phyloP scores from a whole-genome alignment of 2,888 invertebrate species.

The Thereva unica region DNA sequence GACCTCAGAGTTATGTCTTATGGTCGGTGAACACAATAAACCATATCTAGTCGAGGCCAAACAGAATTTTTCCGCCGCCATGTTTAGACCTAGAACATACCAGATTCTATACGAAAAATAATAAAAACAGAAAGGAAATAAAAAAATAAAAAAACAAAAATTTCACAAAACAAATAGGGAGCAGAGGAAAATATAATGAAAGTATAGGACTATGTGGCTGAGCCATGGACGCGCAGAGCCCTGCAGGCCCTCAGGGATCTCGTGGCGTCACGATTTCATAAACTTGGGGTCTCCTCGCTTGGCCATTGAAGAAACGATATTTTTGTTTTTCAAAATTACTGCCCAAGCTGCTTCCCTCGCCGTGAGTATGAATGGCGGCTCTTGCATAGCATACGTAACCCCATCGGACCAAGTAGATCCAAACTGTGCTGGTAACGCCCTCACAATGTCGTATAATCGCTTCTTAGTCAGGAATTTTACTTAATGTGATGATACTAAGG shows the following conservation, averaged over 20 bases:
- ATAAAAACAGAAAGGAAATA: not conserved
- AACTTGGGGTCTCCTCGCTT: conserved; percentile 19
- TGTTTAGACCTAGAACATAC: conserved; percentile 6
- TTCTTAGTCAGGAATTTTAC: conserved; percentile 24
- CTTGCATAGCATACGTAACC: conserved; percentile 8
- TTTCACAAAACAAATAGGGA: not conserved
- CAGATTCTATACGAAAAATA: not conserved
- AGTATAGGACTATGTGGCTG: conserved; percentile 7
- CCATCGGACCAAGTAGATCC: conserved; percentile 17
- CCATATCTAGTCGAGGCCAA: conserved; percentile 7
- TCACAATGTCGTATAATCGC: conserved; percentile 19
- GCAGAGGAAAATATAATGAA: not conserved
- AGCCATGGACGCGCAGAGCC: not conserved
- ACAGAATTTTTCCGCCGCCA: conserved; percentile 7
- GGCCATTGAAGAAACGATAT: conserved; percentile 11
- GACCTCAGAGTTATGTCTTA: conserved; percentile 32
- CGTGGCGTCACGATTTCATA: conserved; percentile 46
- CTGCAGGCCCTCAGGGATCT: conserved; percentile 43
- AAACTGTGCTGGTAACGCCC: conserved; percentile 20
- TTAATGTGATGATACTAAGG: conserved; percentile 28
- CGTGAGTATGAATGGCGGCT: too few species aligned
- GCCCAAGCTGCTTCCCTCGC: not conserved
- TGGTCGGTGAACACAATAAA: conserved; percentile 23
- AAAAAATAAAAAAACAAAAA: conserved; percentile 19
- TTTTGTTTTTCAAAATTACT: conserved; percentile 25